Conservation (phyloP, 64 coral and sea anemone genomes). For the Platygyra sinensis region DNA sequence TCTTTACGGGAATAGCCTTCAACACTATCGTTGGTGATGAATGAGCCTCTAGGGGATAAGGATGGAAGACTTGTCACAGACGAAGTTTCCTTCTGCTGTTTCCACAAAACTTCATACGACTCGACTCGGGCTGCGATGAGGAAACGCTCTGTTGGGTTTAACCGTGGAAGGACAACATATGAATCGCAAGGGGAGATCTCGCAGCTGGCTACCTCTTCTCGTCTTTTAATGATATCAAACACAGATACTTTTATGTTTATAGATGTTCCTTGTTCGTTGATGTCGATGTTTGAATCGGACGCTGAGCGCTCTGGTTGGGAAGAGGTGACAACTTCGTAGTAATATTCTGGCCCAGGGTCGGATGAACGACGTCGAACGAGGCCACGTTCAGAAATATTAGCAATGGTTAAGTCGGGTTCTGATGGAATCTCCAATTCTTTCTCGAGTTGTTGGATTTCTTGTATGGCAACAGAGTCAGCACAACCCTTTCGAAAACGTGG, state of each 20-base stretch:
- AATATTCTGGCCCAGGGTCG: background rate
- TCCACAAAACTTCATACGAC: constrained; percentile 13
- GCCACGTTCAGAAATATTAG: background rate
- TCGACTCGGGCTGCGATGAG: constrained; percentile 53
- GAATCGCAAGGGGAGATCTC: constrained; percentile 64
- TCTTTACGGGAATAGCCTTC: background rate
- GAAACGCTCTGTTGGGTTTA: constrained; percentile 48
- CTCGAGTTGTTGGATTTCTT: constrained; percentile 25
- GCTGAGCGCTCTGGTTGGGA: background rate
- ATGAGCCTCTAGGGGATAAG: constrained; percentile 38
- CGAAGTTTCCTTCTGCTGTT: constrained; percentile 17
- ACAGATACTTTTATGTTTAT: background rate
- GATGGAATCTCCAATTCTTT: constrained; percentile 31
- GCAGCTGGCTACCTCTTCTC: constrained; percentile 47
- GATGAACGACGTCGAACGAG: background rate
- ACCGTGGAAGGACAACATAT: constrained; percentile 68
- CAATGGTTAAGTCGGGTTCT: background rate
- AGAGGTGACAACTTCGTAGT: background rate
- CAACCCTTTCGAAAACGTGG: constrained; percentile 50
- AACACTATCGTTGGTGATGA: background rate
- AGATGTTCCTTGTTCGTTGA: background rate
- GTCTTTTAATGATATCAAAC: constrained; percentile 13
- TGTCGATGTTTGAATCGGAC: background rate
- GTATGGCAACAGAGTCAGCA: background rate
- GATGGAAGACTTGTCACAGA: constrained; percentile 58